These are phyloP conservation scores for Xiphias gladius DNA, from an alignment of 2,113 vertebrate species.

Conservation along the genomic window DNA sequence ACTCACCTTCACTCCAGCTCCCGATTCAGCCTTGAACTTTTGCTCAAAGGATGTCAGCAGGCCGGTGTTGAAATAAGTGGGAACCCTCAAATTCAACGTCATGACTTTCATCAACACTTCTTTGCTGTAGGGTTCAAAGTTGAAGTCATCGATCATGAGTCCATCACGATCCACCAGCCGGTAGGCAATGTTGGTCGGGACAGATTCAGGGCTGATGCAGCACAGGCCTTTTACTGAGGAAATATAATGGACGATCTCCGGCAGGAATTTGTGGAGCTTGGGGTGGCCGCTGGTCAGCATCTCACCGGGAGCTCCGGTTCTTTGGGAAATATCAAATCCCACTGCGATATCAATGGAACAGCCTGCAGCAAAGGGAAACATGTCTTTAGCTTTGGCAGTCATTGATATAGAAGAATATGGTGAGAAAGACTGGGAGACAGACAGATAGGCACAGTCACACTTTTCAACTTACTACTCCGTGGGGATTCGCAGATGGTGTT, in stretches of 20 bases:
- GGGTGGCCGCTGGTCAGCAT: constrained; percentile 72
- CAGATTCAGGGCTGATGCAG: constrained; percentile 55
- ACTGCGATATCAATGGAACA: constrained; percentile 87
- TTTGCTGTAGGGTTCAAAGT: constrained; percentile 82
- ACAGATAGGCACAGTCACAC: background rate
- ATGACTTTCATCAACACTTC: constrained; percentile 83
- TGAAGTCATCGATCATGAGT: constrained; percentile 77
- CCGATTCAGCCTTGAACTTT: constrained; percentile 72
- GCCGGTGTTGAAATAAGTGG: constrained; percentile 80
- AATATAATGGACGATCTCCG: constrained; percentile 78
- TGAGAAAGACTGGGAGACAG: background rate
- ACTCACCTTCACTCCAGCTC: constrained; percentile 79
- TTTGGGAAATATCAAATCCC: constrained; percentile 87
- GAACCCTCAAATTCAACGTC: constrained; percentile 48
- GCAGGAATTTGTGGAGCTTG: constrained; percentile 78
- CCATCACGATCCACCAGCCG: constrained; percentile 71
- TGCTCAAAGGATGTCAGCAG: constrained; percentile 84
- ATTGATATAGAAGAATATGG: background rate
- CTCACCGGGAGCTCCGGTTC: background rate
- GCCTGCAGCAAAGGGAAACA: constrained; percentile 65
- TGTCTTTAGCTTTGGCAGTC: background rate
- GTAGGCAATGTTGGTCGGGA: constrained; percentile 78
- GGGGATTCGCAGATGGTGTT: constrained; percentile 70
- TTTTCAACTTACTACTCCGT: constrained; percentile 9
- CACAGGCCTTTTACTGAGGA: constrained; percentile 78